Evolutionary conservation across 1,140 invertebrate species (phyloP), one percentile per base, ranked within the genome.

Genomic region (Ooceraea biroi): DNA sequence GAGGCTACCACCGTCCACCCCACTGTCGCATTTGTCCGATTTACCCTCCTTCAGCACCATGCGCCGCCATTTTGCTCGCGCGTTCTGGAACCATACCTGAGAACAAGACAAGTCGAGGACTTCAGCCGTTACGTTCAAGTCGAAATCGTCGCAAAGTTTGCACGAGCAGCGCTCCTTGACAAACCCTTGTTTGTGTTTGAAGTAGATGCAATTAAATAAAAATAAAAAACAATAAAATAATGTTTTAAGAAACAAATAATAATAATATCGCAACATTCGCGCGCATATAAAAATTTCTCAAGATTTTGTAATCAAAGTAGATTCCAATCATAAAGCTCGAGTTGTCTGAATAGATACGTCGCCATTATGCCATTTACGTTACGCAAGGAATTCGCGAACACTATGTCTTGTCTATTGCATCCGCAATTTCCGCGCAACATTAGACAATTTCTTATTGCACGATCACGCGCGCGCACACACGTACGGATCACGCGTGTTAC

Each of bases 31-130:
- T 85, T 97, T 97, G 90, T 96, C 96, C 86, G 96, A 94, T 87
- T 96, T 96, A 91, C 96, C 96, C 90, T 97, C 97, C 90, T 98
- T 98, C 90, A 98, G 96, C 94, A 98, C 96, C 96, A 98, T 98
- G 85, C 98, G 96, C 90, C 99, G 96, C 97, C 98, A 99, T 95
- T 99, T 99, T 89, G 99, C 99, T 68, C 99, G 95, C 27, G 98
- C 98, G 94, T 99, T 99, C 95, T 99, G 99, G 95, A 99, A 99
- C 99, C 99, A 99, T 66, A 99, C 99, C 99, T 99, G 96, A 52
- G 89, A 85, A 89, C 88, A 92, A 57, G 69, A 55, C 25, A 10
- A 52, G 25, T 55, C 30, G 22, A 55, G 48, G 71, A 17, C 19
- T 63, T 41, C 48, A 36, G 7, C 2, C n/a, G 19, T 76, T 61